Evolutionary conservation across 2,888 invertebrate species (phyloP), one percentile per base, ranked within the genome.

Genomic region (Megastigmus dorsalis): DNA sequence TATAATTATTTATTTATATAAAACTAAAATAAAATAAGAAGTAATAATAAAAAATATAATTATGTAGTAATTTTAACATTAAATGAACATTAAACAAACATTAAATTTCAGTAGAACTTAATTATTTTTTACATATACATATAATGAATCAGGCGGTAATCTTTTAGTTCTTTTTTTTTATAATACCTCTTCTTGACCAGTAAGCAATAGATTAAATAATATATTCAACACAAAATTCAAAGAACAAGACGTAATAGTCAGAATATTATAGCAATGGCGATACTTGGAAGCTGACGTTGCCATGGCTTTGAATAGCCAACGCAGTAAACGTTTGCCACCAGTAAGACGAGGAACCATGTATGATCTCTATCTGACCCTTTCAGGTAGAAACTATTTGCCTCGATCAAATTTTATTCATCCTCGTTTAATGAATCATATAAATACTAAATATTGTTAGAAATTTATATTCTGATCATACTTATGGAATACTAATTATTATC

Each of bases 341-440:
- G 92, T 95, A 89, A 94, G 93, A 90, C 91, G 95, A 88, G 95
- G 95, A 88, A 93, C 93, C 89, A 91, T 92, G 89, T 92, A 93
- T 89, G 95, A 95, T 90, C 93, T 94, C 87, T 95, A 95, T 90
- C 92, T 95, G 89, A 94, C 94, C 89, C 94, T 94, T 89, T 94
- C 95, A 95, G 95, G 95, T 95, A 92, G 91, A 92, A 86, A 82
- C 70, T 77, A 79, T 77, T 84, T 81, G 77, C 82, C 81, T 79
- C 77, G 62, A 77, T 59, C 67, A 54, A 65, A 69, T 59, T 33
- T 70, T n/a, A 20, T 65, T 76, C 30, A 59, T 67, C 23, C 57
- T 52, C 41, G 26, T 67, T 60, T 60, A 59, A 65, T 76, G 36
- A 38, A 65, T 73, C 63, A 68, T n/a, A n/a, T 69, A 65, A 72